Conservation (phyloP, 2,113 vertebrate species). For the Tenebrosternarchus preto region DNA sequence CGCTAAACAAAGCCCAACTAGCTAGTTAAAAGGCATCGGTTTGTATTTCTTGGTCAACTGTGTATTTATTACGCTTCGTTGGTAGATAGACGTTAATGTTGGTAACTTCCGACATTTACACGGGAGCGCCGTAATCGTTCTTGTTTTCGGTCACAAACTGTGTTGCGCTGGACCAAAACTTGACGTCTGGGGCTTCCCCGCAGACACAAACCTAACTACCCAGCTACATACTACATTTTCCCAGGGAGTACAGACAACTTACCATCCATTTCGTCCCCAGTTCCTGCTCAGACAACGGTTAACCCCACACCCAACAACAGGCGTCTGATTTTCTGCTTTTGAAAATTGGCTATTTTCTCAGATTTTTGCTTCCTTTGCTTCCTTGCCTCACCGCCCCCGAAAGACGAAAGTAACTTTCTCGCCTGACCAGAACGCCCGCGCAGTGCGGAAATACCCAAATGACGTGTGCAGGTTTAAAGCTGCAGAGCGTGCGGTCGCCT, state of each 20-base stretch:
- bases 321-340: neutral
- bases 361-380: neutral
- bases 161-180: neutral
- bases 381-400: neutral
- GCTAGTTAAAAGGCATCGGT: no score
- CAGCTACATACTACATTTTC: no score
- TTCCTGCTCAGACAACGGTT: neutral
- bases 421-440: neutral
- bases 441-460: slow-evolving; percentile 40
- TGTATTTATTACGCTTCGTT: no score
- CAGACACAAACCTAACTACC: neutral
- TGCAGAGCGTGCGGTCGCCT: neutral
- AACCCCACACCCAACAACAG: neutral
- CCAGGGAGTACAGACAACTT: neutral
- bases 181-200: neutral
- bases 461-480: slow-evolving; percentile 2
- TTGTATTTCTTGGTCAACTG: no score
- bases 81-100: no score
- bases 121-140: neutral
- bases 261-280: slow-evolving; percentile 25
- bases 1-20: no score
- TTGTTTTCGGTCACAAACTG: neutral
- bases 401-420: neutral
- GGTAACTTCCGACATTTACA: no score
- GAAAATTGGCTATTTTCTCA: neutral